Conservation (phyloP, 2,113 vertebrate genomes). For the Parotia lawesii region DNA sequence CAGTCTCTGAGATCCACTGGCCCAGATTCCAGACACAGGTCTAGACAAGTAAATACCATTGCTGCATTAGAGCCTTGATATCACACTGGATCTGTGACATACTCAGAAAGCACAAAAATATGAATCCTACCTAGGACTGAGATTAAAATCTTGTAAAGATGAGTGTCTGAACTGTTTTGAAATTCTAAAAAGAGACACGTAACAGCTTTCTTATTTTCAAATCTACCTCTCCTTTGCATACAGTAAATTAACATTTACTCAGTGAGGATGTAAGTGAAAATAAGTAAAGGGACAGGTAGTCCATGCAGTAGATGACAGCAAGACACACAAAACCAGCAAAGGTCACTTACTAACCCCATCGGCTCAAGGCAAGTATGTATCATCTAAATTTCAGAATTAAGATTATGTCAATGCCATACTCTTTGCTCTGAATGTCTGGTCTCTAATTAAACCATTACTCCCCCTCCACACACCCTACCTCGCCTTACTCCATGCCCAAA, state of each 20-base stretch:
- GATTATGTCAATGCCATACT: background rate
- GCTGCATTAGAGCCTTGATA: background rate
- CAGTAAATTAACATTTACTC: background rate
- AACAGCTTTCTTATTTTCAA: slow-evolving; percentile 20
- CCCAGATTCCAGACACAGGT: background rate
- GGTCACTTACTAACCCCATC: background rate
- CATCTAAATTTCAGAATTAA: background rate
- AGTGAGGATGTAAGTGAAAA: background rate
- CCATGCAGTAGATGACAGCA: background rate
- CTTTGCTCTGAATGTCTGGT: background rate
- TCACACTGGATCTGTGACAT: background rate
- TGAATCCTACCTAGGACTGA: background rate
- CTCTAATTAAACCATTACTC: slow-evolving; percentile 19
- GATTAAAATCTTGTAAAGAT: background rate
- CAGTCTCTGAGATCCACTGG: background rate
- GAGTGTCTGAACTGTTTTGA: background rate
- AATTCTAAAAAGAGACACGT: background rate
- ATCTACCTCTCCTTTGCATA: background rate
- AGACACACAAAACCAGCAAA: background rate
- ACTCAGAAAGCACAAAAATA: background rate
- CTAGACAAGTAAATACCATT: background rate
- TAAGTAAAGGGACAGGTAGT: background rate
- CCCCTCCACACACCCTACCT: background rate
- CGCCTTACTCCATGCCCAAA: background rate
- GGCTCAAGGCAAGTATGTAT: background rate